Evolutionary conservation across 2,113 vertebrate species (phyloP).

Genomic region (Cinclus mexicanus): DNA sequence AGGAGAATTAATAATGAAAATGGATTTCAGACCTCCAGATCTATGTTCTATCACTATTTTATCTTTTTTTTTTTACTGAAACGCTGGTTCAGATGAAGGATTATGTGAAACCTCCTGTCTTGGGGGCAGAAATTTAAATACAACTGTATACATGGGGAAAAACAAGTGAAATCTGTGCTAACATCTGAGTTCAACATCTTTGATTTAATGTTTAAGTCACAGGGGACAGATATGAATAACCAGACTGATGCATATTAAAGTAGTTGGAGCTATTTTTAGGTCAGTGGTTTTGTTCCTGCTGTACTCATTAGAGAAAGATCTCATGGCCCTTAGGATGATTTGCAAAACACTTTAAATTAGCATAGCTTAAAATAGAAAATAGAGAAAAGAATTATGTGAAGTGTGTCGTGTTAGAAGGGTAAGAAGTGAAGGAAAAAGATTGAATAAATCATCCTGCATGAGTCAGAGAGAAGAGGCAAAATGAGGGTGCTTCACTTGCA

Average conservation of each 20-base stretch:
- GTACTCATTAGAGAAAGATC: conserved; percentile 51
- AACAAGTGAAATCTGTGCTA: background rate
- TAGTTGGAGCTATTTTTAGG: conserved; percentile 57
- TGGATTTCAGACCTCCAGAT: background rate
- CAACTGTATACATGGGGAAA: background rate
- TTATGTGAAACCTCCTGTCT: background rate
- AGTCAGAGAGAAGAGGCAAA: background rate
- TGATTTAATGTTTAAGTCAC: conserved; percentile 45
- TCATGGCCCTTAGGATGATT: conserved; percentile 44
- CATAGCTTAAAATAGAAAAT: conserved; percentile 49
- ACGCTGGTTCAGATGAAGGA: background rate
- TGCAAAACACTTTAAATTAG: conserved; percentile 49
- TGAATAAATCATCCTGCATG: background rate
- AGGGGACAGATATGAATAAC: conserved; percentile 51
- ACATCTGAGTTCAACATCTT: conserved; percentile 30
- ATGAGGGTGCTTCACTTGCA: background rate
- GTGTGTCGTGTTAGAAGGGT: background rate
- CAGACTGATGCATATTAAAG: conserved; percentile 52
- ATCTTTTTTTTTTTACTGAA: background rate
- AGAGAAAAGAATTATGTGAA: background rate
- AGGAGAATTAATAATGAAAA: conserved; percentile 20
- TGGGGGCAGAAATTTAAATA: background rate
- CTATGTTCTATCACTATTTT: background rate
- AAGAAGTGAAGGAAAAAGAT: background rate
- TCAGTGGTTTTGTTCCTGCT: conserved; percentile 40